These are phyloP conservation scores for Pipra filicauda DNA, from an alignment of 2,113 vertebrate species.

Conservation along the genomic window DNA sequence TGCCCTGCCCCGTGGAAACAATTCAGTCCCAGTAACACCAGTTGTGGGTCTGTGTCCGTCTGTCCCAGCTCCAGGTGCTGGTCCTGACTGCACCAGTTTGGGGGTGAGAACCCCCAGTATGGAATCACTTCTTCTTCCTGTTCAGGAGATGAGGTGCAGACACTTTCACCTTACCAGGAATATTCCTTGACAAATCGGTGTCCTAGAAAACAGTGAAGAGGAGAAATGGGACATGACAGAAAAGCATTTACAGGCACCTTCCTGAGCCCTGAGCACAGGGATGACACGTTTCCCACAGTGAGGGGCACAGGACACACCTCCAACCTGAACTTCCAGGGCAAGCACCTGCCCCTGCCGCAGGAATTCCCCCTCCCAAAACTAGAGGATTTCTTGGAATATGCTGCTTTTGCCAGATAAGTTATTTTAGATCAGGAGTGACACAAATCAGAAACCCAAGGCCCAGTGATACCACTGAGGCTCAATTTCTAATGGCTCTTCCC, in stretches of 20 bases:
- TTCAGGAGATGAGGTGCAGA: slow-evolving; percentile 92
- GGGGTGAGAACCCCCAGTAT: accelerated
- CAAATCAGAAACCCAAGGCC: neutral
- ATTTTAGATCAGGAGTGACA: neutral
- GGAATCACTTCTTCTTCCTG: slow-evolving; percentile 87
- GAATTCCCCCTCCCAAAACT: neutral
- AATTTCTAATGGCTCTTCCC: neutral
- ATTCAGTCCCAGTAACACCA: accelerated
- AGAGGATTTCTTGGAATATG: neutral
- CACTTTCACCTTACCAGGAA: slow-evolving; percentile 97
- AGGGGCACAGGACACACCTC: neutral
- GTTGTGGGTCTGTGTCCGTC: accelerated
- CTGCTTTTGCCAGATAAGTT: accelerated
- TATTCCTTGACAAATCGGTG: slow-evolving; percentile 91
- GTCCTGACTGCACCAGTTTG: accelerated
- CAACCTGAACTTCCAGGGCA: neutral
- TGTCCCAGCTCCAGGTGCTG: neutral
- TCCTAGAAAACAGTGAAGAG: slow-evolving; percentile 76
- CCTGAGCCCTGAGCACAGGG: neutral
- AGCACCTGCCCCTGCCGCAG: neutral
- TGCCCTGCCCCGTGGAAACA: accelerated
- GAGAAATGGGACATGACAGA: accelerated
- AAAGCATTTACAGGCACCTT: accelerated
- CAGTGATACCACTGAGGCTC: accelerated
- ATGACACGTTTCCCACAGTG: neutral